These are phyloP conservation scores for Melanerpes formicivorus DNA, from an alignment of 2,113 vertebrate genomes.

Conservation along the genomic window DNA sequence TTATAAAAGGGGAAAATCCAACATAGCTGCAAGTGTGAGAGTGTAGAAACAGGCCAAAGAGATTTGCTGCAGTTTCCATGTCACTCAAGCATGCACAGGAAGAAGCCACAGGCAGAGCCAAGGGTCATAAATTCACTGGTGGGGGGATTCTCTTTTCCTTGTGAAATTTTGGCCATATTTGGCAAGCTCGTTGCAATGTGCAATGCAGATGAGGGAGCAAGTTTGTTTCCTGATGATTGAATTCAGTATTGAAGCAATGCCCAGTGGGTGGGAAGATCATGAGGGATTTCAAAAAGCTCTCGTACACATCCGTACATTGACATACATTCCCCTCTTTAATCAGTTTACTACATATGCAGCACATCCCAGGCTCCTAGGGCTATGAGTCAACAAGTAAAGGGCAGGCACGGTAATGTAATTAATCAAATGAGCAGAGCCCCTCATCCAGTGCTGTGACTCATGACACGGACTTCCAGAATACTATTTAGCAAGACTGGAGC, in stretches of 20 bases:
- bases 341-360: not conserved
- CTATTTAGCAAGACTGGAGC: constrained; percentile 9
- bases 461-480: not conserved
- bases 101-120: not conserved
- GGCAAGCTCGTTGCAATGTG: constrained; percentile 18
- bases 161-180: not conserved
- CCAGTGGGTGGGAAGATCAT: constrained; percentile 36
- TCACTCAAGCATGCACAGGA: constrained; percentile 44
- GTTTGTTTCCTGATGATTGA: not conserved
- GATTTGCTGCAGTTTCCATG: constrained; percentile 49
- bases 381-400: not conserved
- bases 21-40: not conserved
- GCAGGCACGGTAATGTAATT: constrained; percentile 4
- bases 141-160: constrained; percentile 29
- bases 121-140: constrained; percentile 51
- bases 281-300: constrained; percentile 47
- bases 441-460: not conserved
- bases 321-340: not conserved
- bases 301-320: not conserved
- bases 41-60: constrained; percentile 10
- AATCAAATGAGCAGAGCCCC: constrained; percentile 1
- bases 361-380: not conserved
- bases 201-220: constrained; percentile 15
- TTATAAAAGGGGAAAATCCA: constrained; percentile 7
- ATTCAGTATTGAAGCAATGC: not conserved